Conservation (phyloP, 2,888 invertebrate genomes). For the Mimumesa dahlbomi region DNA sequence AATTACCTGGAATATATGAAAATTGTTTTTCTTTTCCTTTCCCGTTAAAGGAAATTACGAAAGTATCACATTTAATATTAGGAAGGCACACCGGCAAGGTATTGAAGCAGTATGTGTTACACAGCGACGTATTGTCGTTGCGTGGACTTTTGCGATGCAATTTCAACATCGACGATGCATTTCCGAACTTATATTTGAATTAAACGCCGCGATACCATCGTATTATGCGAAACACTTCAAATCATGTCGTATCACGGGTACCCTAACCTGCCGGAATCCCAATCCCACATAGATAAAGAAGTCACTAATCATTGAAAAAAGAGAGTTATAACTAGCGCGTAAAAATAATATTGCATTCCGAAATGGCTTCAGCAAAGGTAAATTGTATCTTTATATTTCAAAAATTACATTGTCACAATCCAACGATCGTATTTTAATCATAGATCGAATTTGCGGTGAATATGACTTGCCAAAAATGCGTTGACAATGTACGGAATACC, state of each 20-base stretch:
- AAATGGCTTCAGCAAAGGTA: conserved; percentile 60
- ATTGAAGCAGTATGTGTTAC: too few species aligned
- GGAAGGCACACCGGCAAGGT: too few species aligned
- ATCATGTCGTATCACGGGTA: not conserved
- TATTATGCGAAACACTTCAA: not conserved
- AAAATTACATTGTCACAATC: conserved; percentile 11
- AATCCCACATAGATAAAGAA: not conserved
- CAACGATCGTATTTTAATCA: conserved; percentile 31
- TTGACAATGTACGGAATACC: conserved; percentile 80
- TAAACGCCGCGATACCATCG: not conserved
- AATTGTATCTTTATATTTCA: conserved; percentile 4
- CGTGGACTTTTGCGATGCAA: not conserved
- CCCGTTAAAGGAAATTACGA: too few species aligned
- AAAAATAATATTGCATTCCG: not conserved
- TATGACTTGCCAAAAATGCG: conserved; percentile 83
- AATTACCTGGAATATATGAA: too few species aligned
- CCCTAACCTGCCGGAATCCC: not conserved
- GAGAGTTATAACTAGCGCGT: too few species aligned
- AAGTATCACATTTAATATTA: too few species aligned
- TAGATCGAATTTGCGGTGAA: conserved; percentile 86
- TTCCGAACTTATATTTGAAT: not conserved
- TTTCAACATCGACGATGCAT: not conserved
- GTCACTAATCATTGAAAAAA: not conserved
- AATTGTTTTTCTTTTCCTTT: too few species aligned
- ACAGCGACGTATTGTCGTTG: too few species aligned